These are phyloP conservation scores for Artibeus lituratus DNA, from an alignment of 2,797 vertebrate species.

Conservation along the genomic window DNA sequence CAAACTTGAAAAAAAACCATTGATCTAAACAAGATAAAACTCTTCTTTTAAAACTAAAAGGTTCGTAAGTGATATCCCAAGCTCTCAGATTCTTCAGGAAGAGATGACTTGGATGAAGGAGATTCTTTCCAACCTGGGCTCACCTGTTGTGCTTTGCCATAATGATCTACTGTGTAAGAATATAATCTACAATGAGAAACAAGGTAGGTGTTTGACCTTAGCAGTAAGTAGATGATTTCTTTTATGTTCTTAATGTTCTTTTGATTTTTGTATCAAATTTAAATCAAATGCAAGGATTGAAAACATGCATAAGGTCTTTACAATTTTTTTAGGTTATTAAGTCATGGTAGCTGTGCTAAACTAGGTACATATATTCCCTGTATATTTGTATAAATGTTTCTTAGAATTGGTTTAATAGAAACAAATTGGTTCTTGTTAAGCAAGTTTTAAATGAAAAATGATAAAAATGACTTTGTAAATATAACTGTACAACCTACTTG, in stretches of 20 bases:
- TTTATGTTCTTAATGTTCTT: constrained; percentile 22
- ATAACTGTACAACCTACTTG: constrained; percentile 37
- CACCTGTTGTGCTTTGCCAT: constrained; percentile 98
- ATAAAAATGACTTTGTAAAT: constrained; percentile 27
- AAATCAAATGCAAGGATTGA: constrained; percentile 39
- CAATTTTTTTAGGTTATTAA: constrained; percentile 41
- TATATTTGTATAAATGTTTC: constrained; percentile 30
- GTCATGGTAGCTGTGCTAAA: constrained; percentile 37
- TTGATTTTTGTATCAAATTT: constrained; percentile 58
- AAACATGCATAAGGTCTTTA: constrained; percentile 11
- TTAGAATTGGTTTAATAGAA: constrained; percentile 49
- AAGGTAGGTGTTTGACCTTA: constrained; percentile 88
- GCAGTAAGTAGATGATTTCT: constrained; percentile 70
- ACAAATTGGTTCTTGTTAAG: constrained; percentile 37
- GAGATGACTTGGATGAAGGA: constrained; percentile 97
- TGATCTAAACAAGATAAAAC: constrained; percentile 9
- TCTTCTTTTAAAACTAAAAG: constrained; percentile 77
- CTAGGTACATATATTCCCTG: background rate
- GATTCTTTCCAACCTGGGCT: constrained; percentile 92
- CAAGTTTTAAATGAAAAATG: constrained; percentile 45
- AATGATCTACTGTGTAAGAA: constrained; percentile 99
- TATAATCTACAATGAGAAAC: constrained; percentile 95
- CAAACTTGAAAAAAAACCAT: background rate
- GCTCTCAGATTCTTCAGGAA: constrained; percentile 86
- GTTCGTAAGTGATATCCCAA: constrained; percentile 91